These are phyloP conservation scores for Pitta sordida DNA, from an alignment of 2,113 vertebrate genomes.

Conservation along the genomic window DNA sequence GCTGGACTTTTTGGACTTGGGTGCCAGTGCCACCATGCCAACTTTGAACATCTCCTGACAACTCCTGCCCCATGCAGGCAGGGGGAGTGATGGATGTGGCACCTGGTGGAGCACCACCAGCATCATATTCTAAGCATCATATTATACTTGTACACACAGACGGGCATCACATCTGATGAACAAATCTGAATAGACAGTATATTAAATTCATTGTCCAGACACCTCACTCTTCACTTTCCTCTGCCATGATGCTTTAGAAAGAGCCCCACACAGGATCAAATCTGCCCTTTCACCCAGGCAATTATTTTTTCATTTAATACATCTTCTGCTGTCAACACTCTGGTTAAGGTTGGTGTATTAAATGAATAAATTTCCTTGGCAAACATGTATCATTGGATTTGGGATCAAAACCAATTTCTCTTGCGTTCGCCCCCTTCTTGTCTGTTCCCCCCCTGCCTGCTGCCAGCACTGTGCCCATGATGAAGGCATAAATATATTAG, in stretches of 20 bases:
- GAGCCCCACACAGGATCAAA: not conserved
- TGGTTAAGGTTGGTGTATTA: not conserved
- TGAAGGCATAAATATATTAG: not conserved
- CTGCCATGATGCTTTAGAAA: fast-evolving
- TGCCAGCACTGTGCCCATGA: not conserved
- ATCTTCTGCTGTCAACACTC: not conserved
- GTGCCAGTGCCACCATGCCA: not conserved
- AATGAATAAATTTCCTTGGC: not conserved
- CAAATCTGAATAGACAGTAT: not conserved
- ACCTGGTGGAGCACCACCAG: not conserved
- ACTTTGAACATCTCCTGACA: not conserved
- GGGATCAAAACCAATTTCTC: not conserved
- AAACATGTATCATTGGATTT: not conserved
- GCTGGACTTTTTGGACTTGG: not conserved
- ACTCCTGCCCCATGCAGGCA: not conserved
- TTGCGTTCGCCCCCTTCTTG: fast-evolving
- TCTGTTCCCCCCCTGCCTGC: not conserved
- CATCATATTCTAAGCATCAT: not conserved
- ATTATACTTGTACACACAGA: not conserved
- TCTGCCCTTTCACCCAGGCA: not conserved
- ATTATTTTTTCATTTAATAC: not conserved
- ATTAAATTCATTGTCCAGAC: not conserved
- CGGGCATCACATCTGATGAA: not conserved
- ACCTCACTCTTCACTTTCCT: not conserved
- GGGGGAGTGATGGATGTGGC: not conserved